Evolutionary conservation across 2,113 vertebrate species (phyloP).

Genomic region (Salminus brasiliensis): DNA sequence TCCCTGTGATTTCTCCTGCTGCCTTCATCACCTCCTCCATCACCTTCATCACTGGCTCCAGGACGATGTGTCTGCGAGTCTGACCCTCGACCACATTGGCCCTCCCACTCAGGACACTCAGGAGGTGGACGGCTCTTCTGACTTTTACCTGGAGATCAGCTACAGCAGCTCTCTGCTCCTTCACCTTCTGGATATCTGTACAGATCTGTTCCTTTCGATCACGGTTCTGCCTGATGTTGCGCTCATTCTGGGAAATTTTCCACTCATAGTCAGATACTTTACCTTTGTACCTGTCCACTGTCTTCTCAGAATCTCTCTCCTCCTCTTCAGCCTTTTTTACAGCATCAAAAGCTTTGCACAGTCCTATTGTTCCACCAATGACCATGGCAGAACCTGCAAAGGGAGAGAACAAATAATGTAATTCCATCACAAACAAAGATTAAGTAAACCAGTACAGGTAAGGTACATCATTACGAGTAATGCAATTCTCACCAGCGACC

Average conservation of each 20-base stretch:
- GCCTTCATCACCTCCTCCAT: conserved; percentile 24
- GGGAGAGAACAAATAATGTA: neutral
- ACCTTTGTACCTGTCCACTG: neutral
- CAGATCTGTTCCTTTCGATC: neutral
- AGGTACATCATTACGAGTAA: no score
- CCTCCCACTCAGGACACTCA: conserved; percentile 11
- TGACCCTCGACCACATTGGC: neutral
- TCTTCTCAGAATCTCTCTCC: neutral
- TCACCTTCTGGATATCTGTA: neutral
- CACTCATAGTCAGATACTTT: conserved; percentile 18
- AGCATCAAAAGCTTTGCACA: neutral
- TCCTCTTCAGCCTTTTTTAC: conserved; percentile 1
- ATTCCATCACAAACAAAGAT: no score
- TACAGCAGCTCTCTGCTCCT: neutral
- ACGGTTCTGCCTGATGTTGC: neutral
- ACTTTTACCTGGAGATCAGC: conserved; percentile 3
- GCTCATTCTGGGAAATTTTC: neutral
- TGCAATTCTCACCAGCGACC: neutral
- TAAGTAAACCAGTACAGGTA: neutral
- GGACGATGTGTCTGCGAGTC: conserved; percentile 9
- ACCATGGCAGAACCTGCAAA: conserved; percentile 1
- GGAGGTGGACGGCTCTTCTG: conserved; percentile 5
- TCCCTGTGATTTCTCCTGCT: neutral
- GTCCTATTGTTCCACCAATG: fast-evolving
- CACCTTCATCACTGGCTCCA: neutral